Evolutionary conservation across 2,113 vertebrate genomes (phyloP), one percentile per base, ranked within the genome.

Genomic region (Myotis davidii): DNA sequence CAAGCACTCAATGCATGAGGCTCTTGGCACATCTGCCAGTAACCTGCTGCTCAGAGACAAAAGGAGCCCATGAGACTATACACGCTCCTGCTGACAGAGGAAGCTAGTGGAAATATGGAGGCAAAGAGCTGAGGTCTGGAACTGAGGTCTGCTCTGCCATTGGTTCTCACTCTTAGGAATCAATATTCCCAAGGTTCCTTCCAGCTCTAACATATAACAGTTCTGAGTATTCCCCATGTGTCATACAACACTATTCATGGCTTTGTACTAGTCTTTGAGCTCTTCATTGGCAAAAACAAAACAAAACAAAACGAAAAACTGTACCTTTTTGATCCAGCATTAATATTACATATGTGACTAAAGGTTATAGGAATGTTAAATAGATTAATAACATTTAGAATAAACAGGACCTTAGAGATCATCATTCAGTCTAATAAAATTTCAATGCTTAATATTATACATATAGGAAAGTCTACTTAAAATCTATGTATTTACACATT

Each of bases 381-480:
- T 6, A 86, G 45, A 90, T 16, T 54, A 88, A 85, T 72, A 39
- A 17, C 73, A 87, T 67, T 85, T 87, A 93, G 86, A 77, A 27
- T 32, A 85, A 76, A 73, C 11, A 88, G 48, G 52, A 59, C 11
- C 48, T 82, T 56, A 85, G 25, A 52, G 37, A 94, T 29, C 25
- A 95, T 39, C 16, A 70, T 70, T 86, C 17, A 64, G 39, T 65
- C 18, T 93, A 82, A 64, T 59, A 23, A 96, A 81, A 93, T 67
- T 48, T 81, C 81, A 93, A 82, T 77, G 27, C 23, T 94, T 86
- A 59, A 64, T 78, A 94, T 69, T 54, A 93, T 3, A 91, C 14
- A 83, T 92, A 94, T 89, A 78, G 23, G n/a, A 91, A 93, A 95
- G 81, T 88, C 32, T 87, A 74, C 39, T 69, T 86, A 70, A 93